Evolutionary conservation across 2,113 vertebrate species (phyloP), one percentile per base, ranked within the genome.

Genomic region (Sus scrofa): DNA sequence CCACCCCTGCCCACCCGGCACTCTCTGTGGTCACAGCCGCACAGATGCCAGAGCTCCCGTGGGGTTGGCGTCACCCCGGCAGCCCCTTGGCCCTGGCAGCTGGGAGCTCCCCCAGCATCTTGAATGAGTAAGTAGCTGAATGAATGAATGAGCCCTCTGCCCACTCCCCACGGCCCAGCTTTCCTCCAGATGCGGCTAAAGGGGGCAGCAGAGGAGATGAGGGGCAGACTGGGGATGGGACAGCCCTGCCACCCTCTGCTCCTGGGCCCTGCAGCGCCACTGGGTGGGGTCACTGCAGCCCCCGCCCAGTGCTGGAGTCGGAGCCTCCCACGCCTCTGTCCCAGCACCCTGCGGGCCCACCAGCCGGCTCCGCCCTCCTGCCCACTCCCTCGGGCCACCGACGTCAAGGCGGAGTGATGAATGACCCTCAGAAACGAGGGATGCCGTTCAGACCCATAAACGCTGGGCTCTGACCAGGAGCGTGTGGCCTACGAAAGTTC

Each of bases 1-100:
- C 34, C 44, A 26, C 30, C 65, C 37, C 0, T 1, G 60, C 30
- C 65, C 10, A 2, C 71, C 44, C 14, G 2, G 50, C 26, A 2
- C 24, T 26, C 14, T 27, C 12, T 16, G 73, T 13, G 2, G 1
- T 10, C 1, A 22, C 1, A 6, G 44, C 30, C 4, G 0, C 54
- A 3, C 0, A 0, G 3, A 16, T 0, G 0, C 1, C 0, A 2
- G 18, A 4, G 18, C 20, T 22, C 34, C 74, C 0, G 39, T 2
- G 0, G 3, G 39, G 71, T 22, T 0, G 0, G 26, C 26, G 19
- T 8, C 19, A 0, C 0, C 82, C 77, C 20, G 13, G 14, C n/a
- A 26, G 14, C 14, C 3, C 12, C n/a, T 34, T 0, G 2, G 34
- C 27, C 1, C 73, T 1, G 24, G n/a, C 16, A 7, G 63, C 13